Conservation (phyloP, 2,888 invertebrate genomes). For the Barypeithes pellucidus region DNA sequence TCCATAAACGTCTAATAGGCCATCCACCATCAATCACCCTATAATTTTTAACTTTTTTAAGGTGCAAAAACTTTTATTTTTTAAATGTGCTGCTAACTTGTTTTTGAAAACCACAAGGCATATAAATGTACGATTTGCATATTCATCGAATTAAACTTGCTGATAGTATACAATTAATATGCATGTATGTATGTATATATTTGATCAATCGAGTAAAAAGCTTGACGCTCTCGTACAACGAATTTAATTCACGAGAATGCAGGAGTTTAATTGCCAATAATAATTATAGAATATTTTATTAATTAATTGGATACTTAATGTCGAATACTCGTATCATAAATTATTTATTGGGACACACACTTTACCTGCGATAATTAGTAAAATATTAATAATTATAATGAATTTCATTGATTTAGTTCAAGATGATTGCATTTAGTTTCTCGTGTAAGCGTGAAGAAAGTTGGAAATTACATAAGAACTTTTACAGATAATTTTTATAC, state of each 20-base stretch:
- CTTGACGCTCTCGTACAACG: neutral
- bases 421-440: neutral
- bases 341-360: slow-evolving; percentile 50
- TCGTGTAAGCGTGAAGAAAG: neutral
- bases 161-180: slow-evolving; percentile 1
- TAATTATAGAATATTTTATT: slow-evolving; percentile 55
- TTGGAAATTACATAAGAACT: neutral
- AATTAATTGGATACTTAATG: slow-evolving; percentile 59
- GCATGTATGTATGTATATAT: neutral
- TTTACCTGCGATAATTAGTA: neutral
- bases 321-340: slow-evolving; percentile 54
- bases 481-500: neutral
- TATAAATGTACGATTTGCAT: neutral
- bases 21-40: too few relatives aligned
- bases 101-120: neutral
- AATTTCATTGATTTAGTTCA: slow-evolving; percentile 3
- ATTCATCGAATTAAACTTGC: neutral
- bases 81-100: neutral
- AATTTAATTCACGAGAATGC: slow-evolving; percentile 1
- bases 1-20: too few relatives aligned
- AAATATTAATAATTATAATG: neutral
- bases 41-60: too few relatives aligned
- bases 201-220: neutral
- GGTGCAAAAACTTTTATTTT: too few relatives aligned
- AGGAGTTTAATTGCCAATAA: slow-evolving; percentile 34